Evolutionary conservation across 2,797 vertebrate genomes (phyloP), one percentile per base, ranked within the genome.

Genomic region (Hyperoplus lanceolatus): DNA sequence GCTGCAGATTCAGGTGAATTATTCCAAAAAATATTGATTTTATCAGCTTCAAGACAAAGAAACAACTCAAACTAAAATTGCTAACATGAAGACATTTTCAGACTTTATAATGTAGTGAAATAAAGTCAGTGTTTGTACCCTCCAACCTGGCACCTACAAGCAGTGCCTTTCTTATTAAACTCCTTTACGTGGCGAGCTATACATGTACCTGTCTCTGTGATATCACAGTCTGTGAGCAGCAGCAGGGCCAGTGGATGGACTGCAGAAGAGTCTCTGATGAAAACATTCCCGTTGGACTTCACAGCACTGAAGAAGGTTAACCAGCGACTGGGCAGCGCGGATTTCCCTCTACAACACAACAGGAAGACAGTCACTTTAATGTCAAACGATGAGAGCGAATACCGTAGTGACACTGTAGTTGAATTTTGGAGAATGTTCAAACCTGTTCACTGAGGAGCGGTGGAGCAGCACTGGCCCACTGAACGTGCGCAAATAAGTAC

Each of bases 391-490:
- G 29, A 29, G 29, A 29, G 29, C 3, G 29, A 29, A 29, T 2
- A 29, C 29, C 29, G 29, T 29, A 29, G 29, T 29, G 29, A 29
- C 36, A 12, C 4, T 21, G 16, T 6, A 2, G 43, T 3, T 43
- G 21, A 64, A 62, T 38, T 45, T 45, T 10, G 8, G 41, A 46
- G 39, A 11, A 1, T 1, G 13, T 8, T 53, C 83, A 66, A 64
- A 98, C 98, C 97, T 97, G 96, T 99, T 99, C 77, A 99, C 96
- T 0, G 97, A 96, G 0, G 97, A 96, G 69, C 97, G 97, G 87
- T 99, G 98, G 71, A 99, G 96, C 65, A 97, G 81, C 8, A 99
- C 97, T 0, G 96, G 94, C 15, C 97, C 97, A 0, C 94, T 96
- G 78, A 94, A 91, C 3, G 96, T 97, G 87, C 95, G 96, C 50